A percentile compares a stretch with the other conserved stretches of the same genome.
Conservation (phyloP, 2,797 vertebrate genomes). For the Nyctibius grandis region DNA sequence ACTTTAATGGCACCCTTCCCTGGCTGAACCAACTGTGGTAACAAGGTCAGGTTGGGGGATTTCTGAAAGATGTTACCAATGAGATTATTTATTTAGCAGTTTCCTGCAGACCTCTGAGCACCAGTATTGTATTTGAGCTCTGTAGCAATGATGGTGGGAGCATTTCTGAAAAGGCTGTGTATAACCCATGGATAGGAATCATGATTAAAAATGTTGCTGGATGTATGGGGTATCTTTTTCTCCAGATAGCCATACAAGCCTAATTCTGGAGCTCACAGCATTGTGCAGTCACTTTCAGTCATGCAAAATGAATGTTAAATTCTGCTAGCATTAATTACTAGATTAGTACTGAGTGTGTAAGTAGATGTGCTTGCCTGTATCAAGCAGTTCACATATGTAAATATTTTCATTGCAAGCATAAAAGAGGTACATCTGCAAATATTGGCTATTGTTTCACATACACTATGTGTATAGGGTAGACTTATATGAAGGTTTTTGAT, state of each 20-base stretch:
- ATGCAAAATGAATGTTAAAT: not conserved
- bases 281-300: not conserved
- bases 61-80: not conserved
- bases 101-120: not conserved
- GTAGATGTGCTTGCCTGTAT: not conserved
- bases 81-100: not conserved
- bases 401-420: not conserved
- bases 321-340: not conserved
- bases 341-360: not conserved
- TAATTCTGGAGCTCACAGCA: not conserved
- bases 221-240: not conserved
- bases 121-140: not conserved
- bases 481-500: not conserved
- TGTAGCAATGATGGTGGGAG: not conserved
- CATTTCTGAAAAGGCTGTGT: not conserved
- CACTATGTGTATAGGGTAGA: not conserved
- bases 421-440: not conserved
- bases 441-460: not conserved
- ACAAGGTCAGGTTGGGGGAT: not conserved
- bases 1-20: not conserved
- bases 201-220: not conserved
- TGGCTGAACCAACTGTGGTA: not conserved
- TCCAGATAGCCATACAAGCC: not conserved
- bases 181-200: not conserved
- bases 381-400: not conserved